Evolutionary conservation across 2,888 invertebrate species (phyloP), one percentile per base, ranked within the genome.

Genomic region (Alcis repandata): DNA sequence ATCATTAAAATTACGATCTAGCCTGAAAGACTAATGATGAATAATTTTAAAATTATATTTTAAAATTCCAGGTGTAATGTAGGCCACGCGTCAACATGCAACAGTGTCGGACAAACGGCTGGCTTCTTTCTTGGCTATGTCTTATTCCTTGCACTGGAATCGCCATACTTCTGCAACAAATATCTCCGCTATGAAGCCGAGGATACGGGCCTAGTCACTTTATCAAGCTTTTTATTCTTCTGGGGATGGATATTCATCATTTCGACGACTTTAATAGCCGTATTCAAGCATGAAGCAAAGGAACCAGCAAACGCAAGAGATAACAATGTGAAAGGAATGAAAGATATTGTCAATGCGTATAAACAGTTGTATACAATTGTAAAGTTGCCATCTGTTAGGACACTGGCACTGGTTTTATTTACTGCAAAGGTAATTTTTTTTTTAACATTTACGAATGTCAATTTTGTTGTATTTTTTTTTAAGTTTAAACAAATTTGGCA

Each of bases 1-100:
- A n/a, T n/a, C n/a, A n/a, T n/a, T n/a, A n/a, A n/a, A n/a, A n/a
- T n/a, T n/a, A n/a, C n/a, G n/a, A n/a, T n/a, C n/a, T n/a, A n/a
- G n/a, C n/a, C n/a, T n/a, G n/a, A n/a, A n/a, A n/a, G n/a, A n/a
- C n/a, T n/a, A n/a, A n/a, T n/a, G n/a, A n/a, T n/a, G n/a, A n/a
- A n/a, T n/a, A n/a, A n/a, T n/a, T n/a, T n/a, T n/a, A n/a, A n/a
- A n/a, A n/a, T n/a, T n/a, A n/a, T n/a, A n/a, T 19, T 11, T 52
- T 49, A 13, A 32, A 38, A 19, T 94, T 94, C 49, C 85, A 97
- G 97, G 75, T 94, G 96, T 77, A 99, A 99, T 92, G 98, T 99
- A 4, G 98, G 98, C 1, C 98, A 99, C 93, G 99, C 99, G 0
- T 99, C 99, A 1, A 99, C 99, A 0, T 99, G 99, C 84, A 99